These are phyloP conservation scores for Prionailurus bengalensis DNA, from an alignment of 2,113 vertebrate genomes.

Conservation along the genomic window DNA sequence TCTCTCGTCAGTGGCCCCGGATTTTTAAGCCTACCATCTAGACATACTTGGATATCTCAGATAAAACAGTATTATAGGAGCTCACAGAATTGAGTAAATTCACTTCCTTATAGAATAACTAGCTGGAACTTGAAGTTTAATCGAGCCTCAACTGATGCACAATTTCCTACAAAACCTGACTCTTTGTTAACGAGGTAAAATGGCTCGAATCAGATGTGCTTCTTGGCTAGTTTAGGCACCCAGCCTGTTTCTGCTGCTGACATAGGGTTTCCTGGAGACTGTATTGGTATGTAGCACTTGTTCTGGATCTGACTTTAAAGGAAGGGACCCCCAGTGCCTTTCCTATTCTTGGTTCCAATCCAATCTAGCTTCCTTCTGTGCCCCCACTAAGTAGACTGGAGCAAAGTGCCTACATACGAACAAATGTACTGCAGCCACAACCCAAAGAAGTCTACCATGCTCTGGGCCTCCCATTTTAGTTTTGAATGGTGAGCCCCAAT, in stretches of 20 bases:
- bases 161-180: neutral
- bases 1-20: neutral
- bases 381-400: neutral
- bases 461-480: neutral
- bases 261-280: fast-evolving
- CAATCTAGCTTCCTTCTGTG: neutral
- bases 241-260: neutral
- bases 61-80: neutral
- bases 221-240: neutral
- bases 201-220: neutral
- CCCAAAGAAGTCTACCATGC: neutral
- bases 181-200: neutral
- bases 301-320: neutral
- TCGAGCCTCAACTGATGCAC: neutral
- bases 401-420: neutral
- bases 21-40: neutral
- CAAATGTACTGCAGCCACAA: neutral
- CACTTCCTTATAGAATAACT: neutral
- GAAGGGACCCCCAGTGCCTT: neutral
- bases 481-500: neutral
- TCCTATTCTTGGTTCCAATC: neutral
- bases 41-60: neutral
- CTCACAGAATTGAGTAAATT: neutral
- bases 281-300: neutral
- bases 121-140: neutral